Base-by-base conservation (phyloP, 2,797 vertebrate species). In the Scyliorhinus canicula region DNA sequence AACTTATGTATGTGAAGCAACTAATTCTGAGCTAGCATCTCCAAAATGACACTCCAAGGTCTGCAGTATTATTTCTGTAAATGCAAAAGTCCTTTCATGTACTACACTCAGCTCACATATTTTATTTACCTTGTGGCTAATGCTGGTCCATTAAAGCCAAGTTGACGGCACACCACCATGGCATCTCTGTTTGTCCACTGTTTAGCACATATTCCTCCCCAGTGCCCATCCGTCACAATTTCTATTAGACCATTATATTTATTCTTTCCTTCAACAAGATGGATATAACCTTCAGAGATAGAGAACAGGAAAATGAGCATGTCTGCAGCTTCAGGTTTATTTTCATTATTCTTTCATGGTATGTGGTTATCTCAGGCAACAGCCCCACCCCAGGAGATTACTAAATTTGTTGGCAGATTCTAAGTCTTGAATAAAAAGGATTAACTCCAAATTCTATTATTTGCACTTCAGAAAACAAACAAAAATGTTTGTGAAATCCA, bases 181-280 rank as follows among this genome's bases (percentile, higher is more conserved):
- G 96, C 95, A 63, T 95, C 91, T n/a, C 69, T 95, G 26, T 95
- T 95, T 31, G 52, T 95, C 96, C 96, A 96, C 26, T 95, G 88
- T 93, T 95, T 95, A 60, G 95, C 95, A 95, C 96, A 96, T 50
- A 96, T 95, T 69, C 82, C 95, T 40, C 95, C 95, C 24, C 88
- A 82, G 31, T 91, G 35, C 55, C 95, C 96, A 52, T 71, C 55
- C 50, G 95, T 95, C 47, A 95, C 95, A 8, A 96, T 65, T 95
- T 95, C 95, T 47, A 96, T 95, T 50, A 63, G 28, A 21, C 96
- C 95, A 85, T 95, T 95, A 40, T 95, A 90, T n/a, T n/a, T 60
- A 65, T 93, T 95, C 79, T 90, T 82, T 44, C 96, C 95, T 57
- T 55, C 69, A 63, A 44, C 52, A 60, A 96, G 95, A 44, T 40